phyloP scores from a whole-genome alignment of 2,888 invertebrate genomes.

The Apotomis capreana region DNA sequence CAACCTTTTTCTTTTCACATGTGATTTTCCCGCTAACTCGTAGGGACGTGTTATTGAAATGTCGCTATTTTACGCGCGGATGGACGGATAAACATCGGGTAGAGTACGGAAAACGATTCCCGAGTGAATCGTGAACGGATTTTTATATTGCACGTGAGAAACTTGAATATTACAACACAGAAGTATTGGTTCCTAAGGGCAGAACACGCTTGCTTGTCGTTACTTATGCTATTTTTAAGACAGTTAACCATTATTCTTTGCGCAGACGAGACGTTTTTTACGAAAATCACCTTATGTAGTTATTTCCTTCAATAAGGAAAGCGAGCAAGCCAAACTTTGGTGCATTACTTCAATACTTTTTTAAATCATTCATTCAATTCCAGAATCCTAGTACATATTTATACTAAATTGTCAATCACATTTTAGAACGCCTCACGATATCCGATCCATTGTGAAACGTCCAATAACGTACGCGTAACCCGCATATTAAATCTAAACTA shows the following conservation, averaged over 20 bases:
- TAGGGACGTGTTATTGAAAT: constrained; percentile 40
- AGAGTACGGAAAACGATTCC: constrained; percentile 20
- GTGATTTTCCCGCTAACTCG: constrained; percentile 33
- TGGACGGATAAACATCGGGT: constrained; percentile 34
- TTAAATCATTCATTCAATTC: background rate
- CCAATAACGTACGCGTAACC: constrained; percentile 74
- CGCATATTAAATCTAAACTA: constrained; percentile 72
- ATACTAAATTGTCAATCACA: constrained; percentile 22
- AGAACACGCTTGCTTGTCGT: background rate
- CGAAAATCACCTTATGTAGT: too few species aligned
- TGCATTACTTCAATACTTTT: background rate
- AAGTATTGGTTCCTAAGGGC: background rate
- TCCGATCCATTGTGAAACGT: constrained; percentile 78
- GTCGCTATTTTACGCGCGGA: constrained; percentile 36
- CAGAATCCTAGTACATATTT: background rate
- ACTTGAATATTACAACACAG: background rate
- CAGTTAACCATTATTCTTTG: too few species aligned
- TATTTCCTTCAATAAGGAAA: too few species aligned
- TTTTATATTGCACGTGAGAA: constrained; percentile 10
- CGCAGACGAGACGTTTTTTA: too few species aligned
- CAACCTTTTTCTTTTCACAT: constrained; percentile 9
- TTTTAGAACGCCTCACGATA: constrained; percentile 47
- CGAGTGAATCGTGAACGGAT: background rate
- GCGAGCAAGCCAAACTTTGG: background rate
- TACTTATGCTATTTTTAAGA: too few species aligned